A percentile compares a stretch with the other conserved stretches of the same genome.
Evolutionary conservation across 2,113 vertebrate species (phyloP).

Genomic region (Daubentonia madagascariensis): DNA sequence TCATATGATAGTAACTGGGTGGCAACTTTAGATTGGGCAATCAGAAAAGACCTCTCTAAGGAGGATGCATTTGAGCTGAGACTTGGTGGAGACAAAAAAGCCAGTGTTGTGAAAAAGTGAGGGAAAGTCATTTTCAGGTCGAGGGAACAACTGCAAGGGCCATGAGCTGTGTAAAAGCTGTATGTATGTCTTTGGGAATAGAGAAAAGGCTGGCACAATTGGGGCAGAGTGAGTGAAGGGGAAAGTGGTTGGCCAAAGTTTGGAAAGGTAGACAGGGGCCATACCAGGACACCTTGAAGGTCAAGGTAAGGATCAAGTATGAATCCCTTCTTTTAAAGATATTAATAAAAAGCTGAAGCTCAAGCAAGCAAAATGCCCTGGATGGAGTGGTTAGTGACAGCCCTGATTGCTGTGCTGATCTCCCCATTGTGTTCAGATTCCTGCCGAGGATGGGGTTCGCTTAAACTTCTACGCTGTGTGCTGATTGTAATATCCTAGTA

Average conservation of each 20-base stretch:
- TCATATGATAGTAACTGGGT: background rate
- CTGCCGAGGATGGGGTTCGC: background rate
- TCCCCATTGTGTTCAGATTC: background rate
- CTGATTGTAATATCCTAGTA: background rate
- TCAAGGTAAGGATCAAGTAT: background rate
- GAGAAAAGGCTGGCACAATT: background rate
- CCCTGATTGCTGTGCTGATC: background rate
- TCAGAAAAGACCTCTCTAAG: background rate
- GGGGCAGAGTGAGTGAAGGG: background rate
- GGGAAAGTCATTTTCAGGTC: background rate
- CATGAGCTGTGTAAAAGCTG: background rate
- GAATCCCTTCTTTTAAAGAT: background rate
- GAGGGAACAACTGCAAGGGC: background rate
- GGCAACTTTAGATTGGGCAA: background rate
- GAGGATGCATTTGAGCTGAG: background rate
- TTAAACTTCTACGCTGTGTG: background rate
- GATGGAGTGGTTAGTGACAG: background rate
- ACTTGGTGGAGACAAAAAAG: background rate
- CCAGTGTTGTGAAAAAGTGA: background rate
- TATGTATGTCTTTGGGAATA: background rate
- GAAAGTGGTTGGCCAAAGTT: background rate
- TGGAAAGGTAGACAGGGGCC: background rate
- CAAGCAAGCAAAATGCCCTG: background rate
- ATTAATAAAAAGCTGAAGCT: background rate
- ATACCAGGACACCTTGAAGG: background rate